Conservation (phyloP, 2,797 vertebrate species). For the Mormyrops boulengeri region DNA sequence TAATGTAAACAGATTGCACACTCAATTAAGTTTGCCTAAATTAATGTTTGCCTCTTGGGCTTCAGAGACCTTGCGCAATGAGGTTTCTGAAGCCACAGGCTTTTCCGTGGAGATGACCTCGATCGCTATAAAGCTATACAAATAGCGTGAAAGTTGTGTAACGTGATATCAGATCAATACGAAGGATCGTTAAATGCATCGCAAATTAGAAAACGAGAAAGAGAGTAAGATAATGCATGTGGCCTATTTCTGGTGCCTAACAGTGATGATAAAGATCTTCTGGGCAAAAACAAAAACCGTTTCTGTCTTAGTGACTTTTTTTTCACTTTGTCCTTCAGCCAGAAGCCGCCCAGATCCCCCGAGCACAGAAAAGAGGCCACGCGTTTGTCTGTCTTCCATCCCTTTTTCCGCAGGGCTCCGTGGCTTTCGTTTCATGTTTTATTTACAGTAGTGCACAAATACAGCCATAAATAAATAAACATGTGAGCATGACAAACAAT, state of each 20-base stretch:
- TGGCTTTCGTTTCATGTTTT: conserved; percentile 32
- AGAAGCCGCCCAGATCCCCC: not conserved
- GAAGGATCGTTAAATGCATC: not conserved
- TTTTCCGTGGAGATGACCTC: not conserved
- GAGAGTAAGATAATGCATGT: not conserved
- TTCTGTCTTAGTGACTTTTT: not conserved
- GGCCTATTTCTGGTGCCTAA: not conserved
- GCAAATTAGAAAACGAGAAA: not conserved
- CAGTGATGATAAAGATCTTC: not conserved
- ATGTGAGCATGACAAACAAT: conserved; percentile 31
- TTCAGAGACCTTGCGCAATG: not conserved
- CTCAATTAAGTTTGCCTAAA: not conserved
- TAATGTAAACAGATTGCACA: not conserved
- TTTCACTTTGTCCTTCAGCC: not conserved
- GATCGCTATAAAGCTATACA: not conserved
- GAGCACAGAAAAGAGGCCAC: not conserved
- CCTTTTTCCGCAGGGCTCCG: not conserved
- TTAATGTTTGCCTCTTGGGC: not conserved
- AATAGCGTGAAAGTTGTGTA: not conserved
- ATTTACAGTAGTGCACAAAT: conserved; percentile 55
- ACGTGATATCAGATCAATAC: not conserved
- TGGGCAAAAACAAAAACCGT: not conserved
- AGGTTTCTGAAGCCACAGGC: not conserved
- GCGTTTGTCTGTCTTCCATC: not conserved
- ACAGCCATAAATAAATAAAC: conserved; percentile 52